A percentile compares a stretch with the other conserved stretches of the same genome.
Conservation (phyloP, 1,140 invertebrate species). For the Bombus superbus region DNA sequence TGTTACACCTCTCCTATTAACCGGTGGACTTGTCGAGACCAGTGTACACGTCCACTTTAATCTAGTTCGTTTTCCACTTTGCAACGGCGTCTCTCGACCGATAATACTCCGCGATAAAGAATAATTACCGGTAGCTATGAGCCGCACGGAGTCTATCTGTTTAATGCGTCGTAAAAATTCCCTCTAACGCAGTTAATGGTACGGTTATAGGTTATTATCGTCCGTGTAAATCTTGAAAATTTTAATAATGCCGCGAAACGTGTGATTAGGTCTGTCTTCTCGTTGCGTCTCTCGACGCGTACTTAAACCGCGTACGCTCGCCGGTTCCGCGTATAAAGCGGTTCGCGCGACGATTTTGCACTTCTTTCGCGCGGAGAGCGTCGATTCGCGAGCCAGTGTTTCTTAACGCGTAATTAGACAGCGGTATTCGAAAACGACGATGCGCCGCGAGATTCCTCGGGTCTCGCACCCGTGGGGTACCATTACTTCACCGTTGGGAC, state of each 20-base stretch:
- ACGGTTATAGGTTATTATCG: slow-evolving; percentile 15
- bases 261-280: slow-evolving; percentile 22
- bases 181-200: slow-evolving; percentile 15
- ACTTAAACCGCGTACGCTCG: not conserved
- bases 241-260: slow-evolving; percentile 35
- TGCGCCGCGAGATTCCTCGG: slow-evolving; percentile 50
- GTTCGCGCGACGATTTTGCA: not conserved
- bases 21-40: not conserved
- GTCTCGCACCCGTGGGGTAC: slow-evolving; percentile 53
- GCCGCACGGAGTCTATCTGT: not conserved
- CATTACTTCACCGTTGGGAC: slow-evolving; percentile 62
- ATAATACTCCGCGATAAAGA: slow-evolving; percentile 12
- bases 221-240: slow-evolving; percentile 26
- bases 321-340: not conserved
- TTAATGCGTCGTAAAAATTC: not conserved
- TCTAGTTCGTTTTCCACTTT: slow-evolving; percentile 9
- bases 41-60: slow-evolving; percentile 12
- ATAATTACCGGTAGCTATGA: slow-evolving; percentile 20
- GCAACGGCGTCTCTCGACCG: slow-evolving; percentile 2
- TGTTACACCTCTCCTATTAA: not conserved
- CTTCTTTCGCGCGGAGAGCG: slow-evolving; percentile 30
- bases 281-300: not conserved
- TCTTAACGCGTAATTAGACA: slow-evolving; percentile 68
- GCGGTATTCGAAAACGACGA: slow-evolving; percentile 56
- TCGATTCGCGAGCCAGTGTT: slow-evolving; percentile 11